These are phyloP conservation scores for Pherbina coryleti DNA, from an alignment of 2,888 invertebrate genomes.

Conservation along the genomic window DNA sequence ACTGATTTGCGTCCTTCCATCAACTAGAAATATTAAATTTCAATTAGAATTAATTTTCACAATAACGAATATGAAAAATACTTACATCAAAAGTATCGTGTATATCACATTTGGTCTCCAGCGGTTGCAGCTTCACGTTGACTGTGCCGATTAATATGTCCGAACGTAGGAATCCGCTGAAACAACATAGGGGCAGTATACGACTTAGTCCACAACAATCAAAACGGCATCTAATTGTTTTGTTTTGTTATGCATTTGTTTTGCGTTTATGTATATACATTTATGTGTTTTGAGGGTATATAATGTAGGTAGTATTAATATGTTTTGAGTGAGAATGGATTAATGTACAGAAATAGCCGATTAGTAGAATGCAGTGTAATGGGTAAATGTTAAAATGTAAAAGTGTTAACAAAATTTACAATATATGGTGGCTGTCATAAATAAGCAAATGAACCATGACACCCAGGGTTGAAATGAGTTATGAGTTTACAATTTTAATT, in stretches of 20 bases:
- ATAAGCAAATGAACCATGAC: no score
- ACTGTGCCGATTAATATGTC: conserved; percentile 88
- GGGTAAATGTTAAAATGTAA: no score
- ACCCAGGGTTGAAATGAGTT: no score
- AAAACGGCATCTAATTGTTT: conserved; percentile 66
- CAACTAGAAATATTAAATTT: conserved; percentile 72
- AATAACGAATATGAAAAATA: conserved; percentile 19
- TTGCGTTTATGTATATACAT: conserved; percentile 16
- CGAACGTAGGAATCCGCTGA: conserved; percentile 93
- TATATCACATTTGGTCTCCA: conserved; percentile 88
- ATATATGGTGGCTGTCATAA: no score
- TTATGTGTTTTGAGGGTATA: conserved; percentile 23
- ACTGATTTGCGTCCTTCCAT: conserved; percentile 90
- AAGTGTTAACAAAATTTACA: no score
- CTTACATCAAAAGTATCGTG: conserved; percentile 95
- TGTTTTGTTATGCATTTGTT: conserved; percentile 38
- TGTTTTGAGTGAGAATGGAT: no score
- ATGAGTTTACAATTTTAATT: no score
- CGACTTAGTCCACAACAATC: conserved; percentile 70
- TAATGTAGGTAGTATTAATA: not conserved
- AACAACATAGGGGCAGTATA: conserved; percentile 74
- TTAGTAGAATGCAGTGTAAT: not conserved
- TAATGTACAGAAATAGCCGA: no score
- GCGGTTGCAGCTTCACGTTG: conserved; percentile 86
- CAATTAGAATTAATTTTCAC: conserved; percentile 2